A percentile compares a stretch with the other conserved stretches of the same genome.
Conservation (phyloP, 2,797 vertebrate genomes). For the Natrix natrix region DNA sequence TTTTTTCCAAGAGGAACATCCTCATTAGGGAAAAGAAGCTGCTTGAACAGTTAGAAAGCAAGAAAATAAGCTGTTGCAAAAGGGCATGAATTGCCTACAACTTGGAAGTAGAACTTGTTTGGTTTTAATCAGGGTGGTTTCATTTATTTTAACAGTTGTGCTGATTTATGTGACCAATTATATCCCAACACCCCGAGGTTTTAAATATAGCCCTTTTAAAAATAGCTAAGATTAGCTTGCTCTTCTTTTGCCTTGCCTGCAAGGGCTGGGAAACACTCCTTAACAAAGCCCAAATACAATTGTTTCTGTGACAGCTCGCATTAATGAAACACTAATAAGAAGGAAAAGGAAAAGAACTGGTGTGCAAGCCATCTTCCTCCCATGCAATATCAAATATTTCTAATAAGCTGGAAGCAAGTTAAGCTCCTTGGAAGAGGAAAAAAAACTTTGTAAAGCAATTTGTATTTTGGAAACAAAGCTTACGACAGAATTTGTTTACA, state of each 20-base stretch:
- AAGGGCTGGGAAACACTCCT: background rate
- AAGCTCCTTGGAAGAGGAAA: background rate
- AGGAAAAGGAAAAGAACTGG: too few species aligned
- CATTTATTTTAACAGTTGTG: slow-evolving; percentile 23
- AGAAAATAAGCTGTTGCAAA: background rate
- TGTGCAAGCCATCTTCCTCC: background rate
- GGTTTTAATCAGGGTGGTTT: slow-evolving; percentile 26
- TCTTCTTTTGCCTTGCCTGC: slow-evolving; percentile 1
- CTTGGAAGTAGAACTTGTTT: background rate
- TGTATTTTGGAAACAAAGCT: background rate
- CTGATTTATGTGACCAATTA: slow-evolving; percentile 34
- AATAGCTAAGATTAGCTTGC: slow-evolving; percentile 22
- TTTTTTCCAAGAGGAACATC: background rate
- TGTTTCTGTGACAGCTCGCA: background rate
- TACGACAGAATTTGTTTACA: background rate
- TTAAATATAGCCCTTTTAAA: slow-evolving; percentile 22
- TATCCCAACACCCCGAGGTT: slow-evolving; percentile 13
- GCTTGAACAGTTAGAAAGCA: slow-evolving; percentile 1
- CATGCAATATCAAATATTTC: background rate
- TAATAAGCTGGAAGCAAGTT: background rate
- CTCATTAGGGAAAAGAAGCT: slow-evolving; percentile 6
- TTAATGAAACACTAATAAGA: slow-evolving; percentile 13
- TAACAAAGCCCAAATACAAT: background rate
- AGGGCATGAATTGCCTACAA: background rate
- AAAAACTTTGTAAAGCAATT: background rate